Evolutionary conservation across 2,888 invertebrate species (phyloP).

Genomic region (Metacarcinus magister): DNA sequence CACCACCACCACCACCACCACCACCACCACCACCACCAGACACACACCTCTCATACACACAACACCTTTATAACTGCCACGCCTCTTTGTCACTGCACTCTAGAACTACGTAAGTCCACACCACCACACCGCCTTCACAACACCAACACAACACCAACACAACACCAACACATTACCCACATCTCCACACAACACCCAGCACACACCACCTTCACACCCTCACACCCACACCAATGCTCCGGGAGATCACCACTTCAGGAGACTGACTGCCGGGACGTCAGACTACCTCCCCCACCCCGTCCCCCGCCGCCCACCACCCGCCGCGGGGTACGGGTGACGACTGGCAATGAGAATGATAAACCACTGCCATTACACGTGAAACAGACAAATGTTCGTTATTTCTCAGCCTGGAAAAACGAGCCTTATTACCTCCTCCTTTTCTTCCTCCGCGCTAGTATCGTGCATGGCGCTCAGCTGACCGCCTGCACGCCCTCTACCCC

Average conservation of each 20-base stretch:
- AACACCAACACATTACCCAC: not conserved
- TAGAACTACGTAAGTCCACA: not conserved
- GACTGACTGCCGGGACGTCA: slow-evolving; percentile 60
- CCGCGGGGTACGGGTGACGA: slow-evolving; percentile 80
- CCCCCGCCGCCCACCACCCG: slow-evolving; percentile 56
- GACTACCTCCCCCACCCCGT: slow-evolving; percentile 58
- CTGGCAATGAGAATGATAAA: slow-evolving; percentile 82
- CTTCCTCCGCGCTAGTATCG: slow-evolving; percentile 68
- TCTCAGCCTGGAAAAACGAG: slow-evolving; percentile 81
- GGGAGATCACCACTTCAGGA: slow-evolving; percentile 58
- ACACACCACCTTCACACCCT: not conserved
- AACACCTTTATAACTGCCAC: slow-evolving; percentile 5
- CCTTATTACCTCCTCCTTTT: slow-evolving; percentile 77
- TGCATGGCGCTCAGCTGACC: slow-evolving; percentile 67
- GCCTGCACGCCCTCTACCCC: slow-evolving; percentile 38
- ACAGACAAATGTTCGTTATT: slow-evolving; percentile 82
- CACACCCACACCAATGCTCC: slow-evolving; percentile 44
- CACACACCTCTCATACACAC: not conserved
- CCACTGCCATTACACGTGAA: slow-evolving; percentile 81
- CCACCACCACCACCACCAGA: not conserved
- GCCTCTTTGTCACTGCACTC: slow-evolving; percentile 32
- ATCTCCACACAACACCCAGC: not conserved
- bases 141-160: not conserved
- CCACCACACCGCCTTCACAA: slow-evolving; percentile 3
- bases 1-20: slow-evolving; percentile 11